Evolutionary conservation across 2,888 invertebrate genomes (phyloP), one percentile per base, ranked within the genome.

Genomic region (Epiblema foenella): DNA sequence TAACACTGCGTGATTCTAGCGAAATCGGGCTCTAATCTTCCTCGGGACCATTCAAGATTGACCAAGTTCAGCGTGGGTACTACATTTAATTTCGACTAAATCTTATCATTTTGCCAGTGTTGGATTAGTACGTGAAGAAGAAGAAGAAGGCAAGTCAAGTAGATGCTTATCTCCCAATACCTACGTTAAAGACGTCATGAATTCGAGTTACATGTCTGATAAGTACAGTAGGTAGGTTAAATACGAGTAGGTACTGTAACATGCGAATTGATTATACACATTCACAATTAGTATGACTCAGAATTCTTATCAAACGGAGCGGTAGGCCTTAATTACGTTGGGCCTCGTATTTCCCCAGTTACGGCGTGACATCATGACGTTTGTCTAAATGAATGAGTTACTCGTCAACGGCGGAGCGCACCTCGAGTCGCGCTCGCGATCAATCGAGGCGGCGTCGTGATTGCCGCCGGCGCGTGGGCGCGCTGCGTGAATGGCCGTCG

Each of bases 401-500:
- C 56, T 67, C 49, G 39, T 62, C 56, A 29, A 49, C 24, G 56
- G n/a, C 49, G 79, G 82, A 81, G 82, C 81, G 77, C 58, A 63
- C 46, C 20, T 37, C 57, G 18, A 29, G 20, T 39, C 59, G 20
- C 42, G 42, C 33, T 64, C 37, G 58, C 64, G 64, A 69, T 72
- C 69, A 68, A 65, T 72, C 69, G 69, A 37, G 58, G 42, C 58
- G 72, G 59, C 72, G 39, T 39, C 49, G 64, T 49, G 69, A 54
- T 64, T 65, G 58, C 69, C 64, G 76, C 68, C 76, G 79, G 81
- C 78, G 86, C 82, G 85, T 85, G 81, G 88, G 89, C 81, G 86
- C 82, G 80, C 83, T 84, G 85, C 84, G 88, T 90, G 87, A 91
- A 92, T 90, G 91, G 89, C 76, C 81, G 77, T 75, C 84, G 83